Evolutionary conservation across 2,888 invertebrate species (phyloP), one percentile per base, ranked within the genome.

Genomic region (Polymixis lichenea): DNA sequence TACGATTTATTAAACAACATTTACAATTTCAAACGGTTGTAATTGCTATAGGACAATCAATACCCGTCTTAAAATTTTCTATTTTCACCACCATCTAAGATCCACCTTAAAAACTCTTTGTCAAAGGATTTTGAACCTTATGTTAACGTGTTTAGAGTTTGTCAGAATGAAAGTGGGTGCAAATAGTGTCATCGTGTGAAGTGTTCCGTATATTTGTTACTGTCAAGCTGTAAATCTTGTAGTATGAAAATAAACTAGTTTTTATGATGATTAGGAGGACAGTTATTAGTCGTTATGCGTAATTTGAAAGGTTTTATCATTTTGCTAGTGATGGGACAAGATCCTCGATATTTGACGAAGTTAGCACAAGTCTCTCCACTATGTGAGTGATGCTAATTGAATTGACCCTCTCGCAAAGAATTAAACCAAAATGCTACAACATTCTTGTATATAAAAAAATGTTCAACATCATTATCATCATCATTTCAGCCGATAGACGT

Each of bases 41-140:
- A 91, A 91, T 91, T 91, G 89, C 88, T 80, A 75, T 49, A 66
- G 55, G 80, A 89, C 90, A 89, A 91, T 92, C 90, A 90, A 91
- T 91, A 90, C 83, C 65, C 83, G 90, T 91, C 91, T 87, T 72
- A 72, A 79, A 83, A 81, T 79, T 84, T 86, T 78, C 85, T 51
- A 78, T 77, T 67, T 67, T n/a, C 25, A 53, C 66, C 70, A 75
- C 58, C 32, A 32, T 43, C 28, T 22, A 17, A 62, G 69, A 17
- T 11, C 28, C 28, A 56, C 11, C 8, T 67, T 6, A 8, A 19
- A 68, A 78, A 62, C 4, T 0, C 2, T 53, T 67, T 51, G 28
- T 0, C 13, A 74, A 17, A 19, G 19, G 9, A 83, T n/a, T 75
- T 65, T 72, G 43, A 58, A 82, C 58, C 46, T 65, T 85, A 73